phyloP scores from a whole-genome alignment of 2,888 invertebrate genomes.

The Ennomos quercinarius region DNA sequence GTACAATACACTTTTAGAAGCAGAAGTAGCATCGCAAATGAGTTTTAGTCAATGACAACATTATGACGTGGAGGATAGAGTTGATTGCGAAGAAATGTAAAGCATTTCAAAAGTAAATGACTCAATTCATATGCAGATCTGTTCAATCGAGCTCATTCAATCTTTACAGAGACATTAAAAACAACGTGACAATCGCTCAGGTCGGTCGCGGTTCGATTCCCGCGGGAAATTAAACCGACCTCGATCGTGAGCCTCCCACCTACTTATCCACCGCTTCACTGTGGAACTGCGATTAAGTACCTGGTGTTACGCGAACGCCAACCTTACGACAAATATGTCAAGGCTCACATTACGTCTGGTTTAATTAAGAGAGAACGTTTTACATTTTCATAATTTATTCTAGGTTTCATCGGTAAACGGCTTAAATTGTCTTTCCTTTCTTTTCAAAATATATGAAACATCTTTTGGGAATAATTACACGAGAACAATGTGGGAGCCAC shows the following conservation, averaged over 20 bases:
- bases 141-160: constrained; percentile 41
- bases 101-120: constrained; percentile 13
- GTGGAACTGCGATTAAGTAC: constrained; percentile 29
- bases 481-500: no score
- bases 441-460: constrained; percentile 17
- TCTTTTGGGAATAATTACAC: constrained; percentile 12
- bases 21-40: no score
- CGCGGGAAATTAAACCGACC: constrained; percentile 56
- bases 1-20: no score
- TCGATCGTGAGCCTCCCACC: constrained; percentile 43
- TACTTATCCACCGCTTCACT: constrained; percentile 47
- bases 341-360: neutral
- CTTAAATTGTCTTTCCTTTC: constrained; percentile 41
- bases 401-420: constrained; percentile 39
- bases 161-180: constrained; percentile 47
- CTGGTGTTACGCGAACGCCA: constrained; percentile 16
- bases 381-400: constrained; percentile 15
- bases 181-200: constrained; percentile 46
- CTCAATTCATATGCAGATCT: constrained; percentile 23
- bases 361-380: neutral
- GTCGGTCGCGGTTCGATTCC: constrained; percentile 46
- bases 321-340: constrained; percentile 4
- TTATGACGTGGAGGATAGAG: neutral
- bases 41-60: no score
- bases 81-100: neutral